Evolutionary conservation across 2,888 invertebrate species (phyloP).

Genomic region (Calliopum simillimum): DNA sequence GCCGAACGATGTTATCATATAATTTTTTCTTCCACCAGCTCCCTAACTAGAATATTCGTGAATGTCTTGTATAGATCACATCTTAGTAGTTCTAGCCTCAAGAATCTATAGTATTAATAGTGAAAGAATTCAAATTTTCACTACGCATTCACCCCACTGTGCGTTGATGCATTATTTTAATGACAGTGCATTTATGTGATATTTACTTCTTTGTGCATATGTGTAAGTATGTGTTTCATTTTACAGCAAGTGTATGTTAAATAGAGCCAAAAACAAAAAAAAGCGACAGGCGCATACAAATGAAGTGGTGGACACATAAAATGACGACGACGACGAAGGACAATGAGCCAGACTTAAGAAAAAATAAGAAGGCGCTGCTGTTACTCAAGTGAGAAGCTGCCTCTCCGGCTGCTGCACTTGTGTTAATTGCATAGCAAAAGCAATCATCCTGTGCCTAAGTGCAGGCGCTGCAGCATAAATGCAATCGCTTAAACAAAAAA

Average conservation of each 20-base stretch:
- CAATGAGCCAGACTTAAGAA: background rate
- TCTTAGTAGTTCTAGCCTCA: no score
- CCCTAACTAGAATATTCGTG: no score
- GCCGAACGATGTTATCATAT: no score
- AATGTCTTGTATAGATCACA: no score
- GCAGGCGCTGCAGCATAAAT: slow-evolving; percentile 33
- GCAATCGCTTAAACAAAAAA: background rate
- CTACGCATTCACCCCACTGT: background rate
- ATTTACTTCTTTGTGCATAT: slow-evolving; percentile 17
- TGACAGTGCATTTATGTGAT: slow-evolving; percentile 23
- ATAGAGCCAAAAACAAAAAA: slow-evolving; percentile 26
- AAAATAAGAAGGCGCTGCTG: slow-evolving; percentile 26
- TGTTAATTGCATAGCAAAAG: slow-evolving; percentile 62
- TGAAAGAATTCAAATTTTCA: no score
- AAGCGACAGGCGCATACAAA: slow-evolving; percentile 20
- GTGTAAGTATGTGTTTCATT: slow-evolving; percentile 45
- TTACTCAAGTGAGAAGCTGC: slow-evolving; percentile 21
- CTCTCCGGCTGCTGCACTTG: slow-evolving; percentile 53
- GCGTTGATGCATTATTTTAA: slow-evolving; percentile 31
- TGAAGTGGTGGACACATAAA: slow-evolving; percentile 36
- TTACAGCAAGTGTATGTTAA: slow-evolving; percentile 31
- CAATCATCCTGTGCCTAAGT: slow-evolving; percentile 38
- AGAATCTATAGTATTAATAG: no score
- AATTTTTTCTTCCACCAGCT: no score
- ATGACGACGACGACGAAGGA: slow-evolving; percentile 24